phyloP scores from a whole-genome alignment of 1,140 invertebrate species.

The Brachionus manjavacas region DNA sequence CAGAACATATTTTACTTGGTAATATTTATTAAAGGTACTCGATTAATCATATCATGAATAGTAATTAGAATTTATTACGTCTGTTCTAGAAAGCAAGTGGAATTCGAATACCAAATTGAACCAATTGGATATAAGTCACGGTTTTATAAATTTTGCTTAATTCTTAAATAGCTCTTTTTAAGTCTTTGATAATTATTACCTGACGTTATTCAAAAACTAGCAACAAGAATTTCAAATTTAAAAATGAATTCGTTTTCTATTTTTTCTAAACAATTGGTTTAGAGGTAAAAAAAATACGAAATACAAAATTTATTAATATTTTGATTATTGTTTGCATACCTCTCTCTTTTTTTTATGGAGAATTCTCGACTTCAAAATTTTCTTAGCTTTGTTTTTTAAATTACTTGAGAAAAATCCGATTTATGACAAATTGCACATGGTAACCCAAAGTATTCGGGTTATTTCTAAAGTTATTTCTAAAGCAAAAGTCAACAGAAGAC shows the following conservation, averaged over 20 bases:
- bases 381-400: not conserved
- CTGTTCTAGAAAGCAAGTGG: not conserved
- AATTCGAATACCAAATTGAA: not conserved
- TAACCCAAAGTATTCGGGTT: not conserved
- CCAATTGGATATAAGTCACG: not conserved
- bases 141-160: not conserved
- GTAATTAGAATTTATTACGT: not conserved
- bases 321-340: conserved; percentile 20
- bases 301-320: not conserved
- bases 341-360: not conserved
- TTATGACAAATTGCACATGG: not conserved
- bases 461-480: not conserved
- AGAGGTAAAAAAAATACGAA: not conserved
- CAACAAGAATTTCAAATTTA: not conserved
- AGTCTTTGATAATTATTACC: not conserved
- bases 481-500: not conserved
- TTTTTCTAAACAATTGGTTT: not conserved
- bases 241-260: not conserved
- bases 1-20: not conserved
- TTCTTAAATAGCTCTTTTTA: not conserved
- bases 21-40: not conserved
- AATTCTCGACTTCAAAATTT: not conserved
- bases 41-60: not conserved
- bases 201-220: not conserved
- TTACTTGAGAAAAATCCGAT: conserved; percentile 1